Conservation (phyloP, 2,113 vertebrate genomes). For the Agapornis roseicollis region DNA sequence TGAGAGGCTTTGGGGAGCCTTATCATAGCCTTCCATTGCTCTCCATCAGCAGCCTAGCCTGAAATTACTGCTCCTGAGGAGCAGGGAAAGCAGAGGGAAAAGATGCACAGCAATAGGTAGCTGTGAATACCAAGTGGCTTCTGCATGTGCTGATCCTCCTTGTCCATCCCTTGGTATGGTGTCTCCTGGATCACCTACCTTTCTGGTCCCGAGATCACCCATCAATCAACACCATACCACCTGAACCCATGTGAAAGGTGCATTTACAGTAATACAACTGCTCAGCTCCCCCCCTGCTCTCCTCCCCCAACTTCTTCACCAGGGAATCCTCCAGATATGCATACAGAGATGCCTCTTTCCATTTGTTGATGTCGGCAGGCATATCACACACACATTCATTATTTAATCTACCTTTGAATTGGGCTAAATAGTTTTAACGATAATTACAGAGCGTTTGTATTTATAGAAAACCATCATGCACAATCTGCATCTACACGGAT, state of each 20-base stretch:
- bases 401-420: conserved; percentile 72
- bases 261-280: not conserved
- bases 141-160: not conserved
- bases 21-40: not conserved
- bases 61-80: not conserved
- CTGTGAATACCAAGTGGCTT: not conserved
- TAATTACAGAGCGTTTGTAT: conserved; percentile 66
- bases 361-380: conserved; percentile 53
- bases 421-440: conserved; percentile 64
- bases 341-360: conserved; percentile 24
- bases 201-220: not conserved
- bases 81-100: not conserved
- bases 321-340: conserved; percentile 20
- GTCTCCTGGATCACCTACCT: not conserved
- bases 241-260: rapidly evolving
- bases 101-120: not conserved
- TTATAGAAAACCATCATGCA: conserved; percentile 47
- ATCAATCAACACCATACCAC: rapidly evolving
- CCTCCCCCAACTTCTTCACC: not conserved
- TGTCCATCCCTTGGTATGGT: not conserved
- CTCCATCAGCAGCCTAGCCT: conserved; percentile 26
- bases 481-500: not conserved
- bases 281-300: not conserved
- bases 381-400: conserved; percentile 58
- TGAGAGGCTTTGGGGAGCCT: not conserved